Percentiles rank a stretch among this genome's conserved stretches.
Conservation (phyloP, 2,113 vertebrate species). For the Sapajus apella region DNA sequence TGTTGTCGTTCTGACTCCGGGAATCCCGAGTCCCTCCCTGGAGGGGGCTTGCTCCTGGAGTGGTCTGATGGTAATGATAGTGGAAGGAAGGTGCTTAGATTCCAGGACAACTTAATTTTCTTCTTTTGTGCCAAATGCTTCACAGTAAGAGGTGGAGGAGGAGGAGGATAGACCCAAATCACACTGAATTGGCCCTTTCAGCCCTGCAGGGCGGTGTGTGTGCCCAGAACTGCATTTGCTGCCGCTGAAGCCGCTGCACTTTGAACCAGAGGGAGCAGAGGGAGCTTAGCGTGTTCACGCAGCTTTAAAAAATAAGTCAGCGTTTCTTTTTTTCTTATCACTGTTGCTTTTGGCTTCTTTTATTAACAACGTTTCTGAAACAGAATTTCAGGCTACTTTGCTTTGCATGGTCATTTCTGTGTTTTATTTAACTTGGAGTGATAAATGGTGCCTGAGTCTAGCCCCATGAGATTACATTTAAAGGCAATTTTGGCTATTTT, state of each 20-base stretch:
- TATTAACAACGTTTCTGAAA: constrained; percentile 44
- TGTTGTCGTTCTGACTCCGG: not conserved
- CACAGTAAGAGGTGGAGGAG: not conserved
- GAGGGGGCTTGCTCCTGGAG: not conserved
- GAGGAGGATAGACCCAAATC: not conserved
- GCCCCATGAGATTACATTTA: constrained; percentile 54
- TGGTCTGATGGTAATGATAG: not conserved
- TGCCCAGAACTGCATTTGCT: not conserved
- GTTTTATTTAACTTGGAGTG: constrained; percentile 66
- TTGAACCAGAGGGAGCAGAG: not conserved
- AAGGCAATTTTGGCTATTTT: constrained; percentile 64
- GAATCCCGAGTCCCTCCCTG: not conserved
- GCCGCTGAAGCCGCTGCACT: not conserved
- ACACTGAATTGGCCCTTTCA: constrained; percentile 40
- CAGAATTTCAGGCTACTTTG: not conserved
- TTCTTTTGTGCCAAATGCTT: not conserved
- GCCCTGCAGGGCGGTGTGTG: not conserved
- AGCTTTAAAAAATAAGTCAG: constrained; percentile 23
- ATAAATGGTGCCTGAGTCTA: constrained; percentile 60
- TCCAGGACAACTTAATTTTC: not conserved
- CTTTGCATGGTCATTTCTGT: not conserved
- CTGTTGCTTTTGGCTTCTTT: constrained; percentile 63
- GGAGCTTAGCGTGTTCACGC: not conserved
- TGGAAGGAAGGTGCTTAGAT: not conserved
- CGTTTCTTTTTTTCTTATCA: constrained; percentile 37